phyloP scores from a whole-genome alignment of 2,113 vertebrate species.

The Oenanthe oenanthe region DNA sequence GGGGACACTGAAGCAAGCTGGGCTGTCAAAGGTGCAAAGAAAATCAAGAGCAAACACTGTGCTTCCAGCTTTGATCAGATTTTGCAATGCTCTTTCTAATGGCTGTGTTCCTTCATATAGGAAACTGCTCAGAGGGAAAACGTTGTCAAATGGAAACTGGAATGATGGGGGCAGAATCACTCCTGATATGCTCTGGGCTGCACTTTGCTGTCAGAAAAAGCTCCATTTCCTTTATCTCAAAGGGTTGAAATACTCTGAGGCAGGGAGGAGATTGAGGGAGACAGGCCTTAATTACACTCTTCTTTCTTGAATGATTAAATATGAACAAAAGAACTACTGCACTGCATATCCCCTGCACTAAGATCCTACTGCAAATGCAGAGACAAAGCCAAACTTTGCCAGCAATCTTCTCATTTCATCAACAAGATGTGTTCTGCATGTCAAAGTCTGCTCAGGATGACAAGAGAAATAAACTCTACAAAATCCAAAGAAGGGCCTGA shows the following conservation, averaged over 20 bases:
- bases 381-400: background rate
- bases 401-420: background rate
- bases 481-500: background rate
- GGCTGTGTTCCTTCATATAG: background rate
- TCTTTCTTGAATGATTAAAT: constrained; percentile 13
- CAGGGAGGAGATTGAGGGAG: background rate
- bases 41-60: background rate
- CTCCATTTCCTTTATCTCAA: background rate
- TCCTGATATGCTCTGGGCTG: background rate
- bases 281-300: constrained; percentile 37
- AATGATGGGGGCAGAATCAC: background rate
- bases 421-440: background rate
- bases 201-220: background rate
- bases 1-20: background rate
- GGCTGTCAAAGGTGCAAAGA: background rate
- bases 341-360: background rate
- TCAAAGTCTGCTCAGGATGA: background rate
- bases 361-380: background rate
- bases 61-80: background rate
- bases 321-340: constrained; percentile 22
- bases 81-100: background rate
- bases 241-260: background rate
- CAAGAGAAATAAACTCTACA: background rate
- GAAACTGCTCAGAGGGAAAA: background rate
- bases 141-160: background rate